phyloP scores from a whole-genome alignment of 2,113 vertebrate genomes.

The Procavia capensis region DNA sequence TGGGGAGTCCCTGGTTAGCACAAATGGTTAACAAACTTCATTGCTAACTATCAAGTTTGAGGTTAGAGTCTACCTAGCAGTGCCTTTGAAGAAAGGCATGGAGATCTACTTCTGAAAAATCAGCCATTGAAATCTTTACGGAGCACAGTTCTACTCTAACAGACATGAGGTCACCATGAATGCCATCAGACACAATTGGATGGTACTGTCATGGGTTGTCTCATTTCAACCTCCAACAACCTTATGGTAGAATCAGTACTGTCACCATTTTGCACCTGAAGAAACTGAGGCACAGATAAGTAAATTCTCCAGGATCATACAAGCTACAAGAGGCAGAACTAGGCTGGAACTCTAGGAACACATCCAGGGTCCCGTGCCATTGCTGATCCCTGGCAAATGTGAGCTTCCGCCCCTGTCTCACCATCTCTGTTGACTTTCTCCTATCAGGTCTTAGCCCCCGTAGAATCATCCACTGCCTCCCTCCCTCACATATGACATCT shows the following conservation, averaged over 20 bases:
- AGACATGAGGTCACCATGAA: background rate
- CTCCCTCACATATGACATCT: accelerated
- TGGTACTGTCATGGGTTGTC: background rate
- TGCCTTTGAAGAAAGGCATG: background rate
- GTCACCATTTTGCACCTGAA: background rate
- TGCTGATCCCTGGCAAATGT: background rate
- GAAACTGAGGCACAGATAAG: background rate
- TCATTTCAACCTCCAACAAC: background rate
- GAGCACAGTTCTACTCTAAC: background rate
- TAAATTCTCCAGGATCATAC: background rate
- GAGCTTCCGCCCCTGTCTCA: accelerated
- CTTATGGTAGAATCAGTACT: background rate
- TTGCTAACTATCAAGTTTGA: background rate
- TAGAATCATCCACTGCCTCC: background rate
- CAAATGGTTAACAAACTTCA: background rate
- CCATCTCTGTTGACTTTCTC: background rate
- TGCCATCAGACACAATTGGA: too few relatives aligned
- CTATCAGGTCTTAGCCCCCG: background rate
- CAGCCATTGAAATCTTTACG: too few relatives aligned
- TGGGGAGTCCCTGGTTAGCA: background rate
- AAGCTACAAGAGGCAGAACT: background rate
- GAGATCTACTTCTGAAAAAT: background rate
- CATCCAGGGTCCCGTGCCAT: accelerated
- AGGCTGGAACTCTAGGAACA: background rate
- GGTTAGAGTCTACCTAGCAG: background rate